Base-by-base conservation (phyloP, 2,113 vertebrate species). In the Genyomyrus donnyi region DNA sequence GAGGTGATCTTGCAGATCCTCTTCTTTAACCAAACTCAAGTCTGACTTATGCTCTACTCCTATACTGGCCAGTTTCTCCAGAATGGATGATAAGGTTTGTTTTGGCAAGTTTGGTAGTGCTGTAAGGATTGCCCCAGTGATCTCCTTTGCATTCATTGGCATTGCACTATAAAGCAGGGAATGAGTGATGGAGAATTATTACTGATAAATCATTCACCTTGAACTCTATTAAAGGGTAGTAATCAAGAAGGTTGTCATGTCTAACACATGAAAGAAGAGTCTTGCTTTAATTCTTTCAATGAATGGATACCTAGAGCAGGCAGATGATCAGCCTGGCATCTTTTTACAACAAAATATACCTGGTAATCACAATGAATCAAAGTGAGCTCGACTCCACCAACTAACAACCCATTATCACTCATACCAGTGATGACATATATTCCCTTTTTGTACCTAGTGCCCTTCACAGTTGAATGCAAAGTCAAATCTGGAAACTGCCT, bases 71-170 rank as follows among this genome's bases (percentile, higher is more conserved):
- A 88, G 74, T 85, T 85, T 89, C 39, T 42, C 45, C 31, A 90
- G 45, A 4, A 83, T 39, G 7, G 52, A 90, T 66, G 74, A 84
- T 39, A 85, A 31, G 9, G 50, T 89, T 31, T 89, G 31, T 24
- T 85, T 62, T 85, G 89, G 27, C 45, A 90, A 87, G 4, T 19
- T 10, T 49, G 87, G 19, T 66, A 89, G 31, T 80, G 35, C 80
- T 87, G 39, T 11, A 27, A 31, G 24, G 62, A 70, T 70, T 70
- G 74, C 39, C 45, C 66, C 53, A 58, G 27, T 88, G 52, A 88
- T 77, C 9, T 87, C 45, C 45, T 45, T 11, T 27, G 7, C 0
- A 39, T 5, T 35, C 27, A 21, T 19, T 39, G 56, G 11, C 88
- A 88, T 48, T 74, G 35, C 24, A 42, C 88, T 88, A 48, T 19